Percentiles rank a stretch among this genome's conserved stretches.
Evolutionary conservation across 2,113 vertebrate species (phyloP).

Genomic region (Hemiprocne comata): DNA sequence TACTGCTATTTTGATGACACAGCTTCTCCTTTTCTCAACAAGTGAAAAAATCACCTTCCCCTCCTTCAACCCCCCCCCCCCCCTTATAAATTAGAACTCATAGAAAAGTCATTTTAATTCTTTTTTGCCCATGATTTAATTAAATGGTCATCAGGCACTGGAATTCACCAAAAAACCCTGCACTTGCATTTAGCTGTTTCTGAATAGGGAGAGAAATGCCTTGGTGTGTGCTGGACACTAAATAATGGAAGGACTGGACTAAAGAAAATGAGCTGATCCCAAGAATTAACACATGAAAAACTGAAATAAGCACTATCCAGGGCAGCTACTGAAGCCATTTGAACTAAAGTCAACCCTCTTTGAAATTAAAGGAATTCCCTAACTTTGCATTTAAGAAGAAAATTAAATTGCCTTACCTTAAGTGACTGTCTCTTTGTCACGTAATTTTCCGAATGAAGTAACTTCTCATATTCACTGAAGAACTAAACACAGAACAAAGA

Average conservation of each 20-base stretch:
- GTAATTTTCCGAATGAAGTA: constrained; percentile 89
- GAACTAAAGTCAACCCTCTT: not conserved
- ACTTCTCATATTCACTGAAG: constrained; percentile 89
- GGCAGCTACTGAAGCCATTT: not conserved
- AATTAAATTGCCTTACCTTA: constrained; percentile 74
- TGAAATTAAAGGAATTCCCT: not conserved
- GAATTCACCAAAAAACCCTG: not conserved
- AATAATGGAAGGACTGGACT: not conserved
- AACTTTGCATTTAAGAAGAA: not conserved
- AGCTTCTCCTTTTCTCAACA: not conserved
- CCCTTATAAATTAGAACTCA: not conserved
- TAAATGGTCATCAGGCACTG: too few species aligned
- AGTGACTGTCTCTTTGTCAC: constrained; percentile 88
- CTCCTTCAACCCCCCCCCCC: too few species aligned
- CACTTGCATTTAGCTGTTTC: not conserved
- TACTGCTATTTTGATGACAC: not conserved
- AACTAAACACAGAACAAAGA: constrained; percentile 75
- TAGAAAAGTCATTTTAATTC: not conserved
- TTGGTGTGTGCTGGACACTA: not conserved
- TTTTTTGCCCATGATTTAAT: not conserved
- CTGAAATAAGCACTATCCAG: not conserved
- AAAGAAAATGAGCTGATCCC: not conserved
- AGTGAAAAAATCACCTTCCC: not conserved
- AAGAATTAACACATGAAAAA: not conserved
- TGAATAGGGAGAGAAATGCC: not conserved